Evolutionary conservation across 2,888 invertebrate genomes (phyloP), one percentile per base, ranked within the genome.

Genomic region (Eubasilissa splendida): DNA sequence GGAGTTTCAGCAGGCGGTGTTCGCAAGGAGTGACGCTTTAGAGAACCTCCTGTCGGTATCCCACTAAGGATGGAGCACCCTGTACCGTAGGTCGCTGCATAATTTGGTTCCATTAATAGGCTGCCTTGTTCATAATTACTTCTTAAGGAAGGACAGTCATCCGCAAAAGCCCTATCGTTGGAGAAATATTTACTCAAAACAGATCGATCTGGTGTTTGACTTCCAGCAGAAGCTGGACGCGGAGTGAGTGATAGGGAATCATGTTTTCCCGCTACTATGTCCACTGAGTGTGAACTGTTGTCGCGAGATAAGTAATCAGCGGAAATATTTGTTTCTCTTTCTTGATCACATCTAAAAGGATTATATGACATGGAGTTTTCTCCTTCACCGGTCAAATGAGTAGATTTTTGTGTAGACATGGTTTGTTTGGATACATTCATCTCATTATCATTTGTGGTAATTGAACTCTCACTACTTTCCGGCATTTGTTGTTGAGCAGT

Each of bases 161-260:
- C 90, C 12, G 87, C 84, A 63, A 89, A 87, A 33, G 63, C 83
- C 80, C 89, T 88, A 76, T 90, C 90, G 52, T 90, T 89, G 11
- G 90, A 87, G 84, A 92, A 87, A 85, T 92, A 91, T 86, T 92
- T 92, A 86, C 92, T 91, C 68, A 92, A 87, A 74, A 92, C 86
- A 11, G 92, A 91, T 1, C 91, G 89, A 42, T 92, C 92, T 7
- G 89, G 88, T 3, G 88, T 88, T 0, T 80, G 5, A 78, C 87
- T 86, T 60, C 88, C 87, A 52, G 42, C 63, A 33, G 79, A 80
- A 53, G 53, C 54, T 9, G 52, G 77, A 50, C 74, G 33, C 10
- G 80, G 75, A 3, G 80, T 68, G 9, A 54, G 54, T 11, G 79
- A 33, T 31, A 31, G 42, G 42, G 63, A 63, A 63, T 63, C 63